Evolutionary conservation across 2,888 invertebrate genomes (phyloP), one percentile per base, ranked within the genome.

Genomic region (Pteria penguin): DNA sequence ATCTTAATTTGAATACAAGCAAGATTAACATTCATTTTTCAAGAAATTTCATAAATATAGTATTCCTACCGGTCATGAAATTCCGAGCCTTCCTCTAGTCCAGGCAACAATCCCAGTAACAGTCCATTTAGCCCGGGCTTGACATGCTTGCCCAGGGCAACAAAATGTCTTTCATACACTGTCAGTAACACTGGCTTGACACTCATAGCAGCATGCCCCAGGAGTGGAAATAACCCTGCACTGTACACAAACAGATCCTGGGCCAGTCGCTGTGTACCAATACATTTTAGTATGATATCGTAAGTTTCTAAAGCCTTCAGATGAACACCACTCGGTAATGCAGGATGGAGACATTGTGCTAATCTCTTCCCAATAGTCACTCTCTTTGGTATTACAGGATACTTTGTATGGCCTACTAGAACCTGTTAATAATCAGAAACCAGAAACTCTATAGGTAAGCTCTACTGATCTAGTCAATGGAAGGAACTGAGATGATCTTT

Each of bases 321-420:
- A 92, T 97, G 97, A 31, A 97, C 97, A 45, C 97, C 97, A 71
- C 96, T 96, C 27, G 97, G 97, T 82, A 97, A 93, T 24, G 96
- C 96, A 45, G 97, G 97, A 93, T 98, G 97, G 94, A 97, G 96
- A 91, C 97, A 98, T 94, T 97, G 97, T 62, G 97, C 96, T 82
- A 98, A 93, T 78, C 97, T 94, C 93, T 97, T 98, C 66, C 96
- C 96, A 81, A 97, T 96, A 88, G 96, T 96, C 84, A 97, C 95
- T 83, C 96, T 94, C 80, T 96, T 94, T 5, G 97, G 97, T 87
- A 98, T 96, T 31, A 96, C 95, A 80, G 95, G 95, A 92, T 95
- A 97, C 90, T 96, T 96, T 87, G 95, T 94, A 92, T 97, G 95
- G 87, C 94, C 95, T 83, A 95, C 93, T 83, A 97, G 93, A 24